phyloP scores from a whole-genome alignment of 1,140 invertebrate species.

The Bombus haemorrhoidalis region DNA sequence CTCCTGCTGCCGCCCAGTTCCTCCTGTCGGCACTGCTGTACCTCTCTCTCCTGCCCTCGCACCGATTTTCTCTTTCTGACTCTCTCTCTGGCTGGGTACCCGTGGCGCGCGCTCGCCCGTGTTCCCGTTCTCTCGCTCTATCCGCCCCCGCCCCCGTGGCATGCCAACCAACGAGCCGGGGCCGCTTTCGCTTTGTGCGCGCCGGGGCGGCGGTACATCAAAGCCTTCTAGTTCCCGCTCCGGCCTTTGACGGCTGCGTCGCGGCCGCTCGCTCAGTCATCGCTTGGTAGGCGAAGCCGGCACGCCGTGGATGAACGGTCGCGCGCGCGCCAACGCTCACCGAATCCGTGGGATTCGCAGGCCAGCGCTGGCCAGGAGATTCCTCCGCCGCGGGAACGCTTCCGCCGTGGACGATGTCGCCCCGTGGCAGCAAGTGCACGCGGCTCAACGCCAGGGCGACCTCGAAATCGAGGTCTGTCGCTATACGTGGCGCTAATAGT shows the following conservation, averaged over 20 bases:
- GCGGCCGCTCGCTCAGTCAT: conserved; percentile 80
- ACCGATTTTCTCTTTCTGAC: conserved; percentile 18
- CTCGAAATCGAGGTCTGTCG: not conserved
- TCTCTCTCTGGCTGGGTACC: conserved; percentile 40
- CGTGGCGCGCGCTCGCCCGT: conserved; percentile 43
- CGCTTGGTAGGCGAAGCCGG: conserved; percentile 78
- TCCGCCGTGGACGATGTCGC: conserved; percentile 58
- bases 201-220: conserved; percentile 81
- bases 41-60: not conserved
- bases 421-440: conserved; percentile 68
- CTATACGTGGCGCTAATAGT: conserved; percentile 15
- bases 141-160: conserved; percentile 68
- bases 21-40: not conserved
- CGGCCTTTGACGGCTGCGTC: conserved; percentile 81
- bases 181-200: conserved; percentile 81
- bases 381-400: not conserved
- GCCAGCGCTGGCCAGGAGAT: conserved; percentile 6
- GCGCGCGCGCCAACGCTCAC: conserved; percentile 52
- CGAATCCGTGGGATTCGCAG: conserved; percentile 53
- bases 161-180: conserved; percentile 76
- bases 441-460: conserved; percentile 60
- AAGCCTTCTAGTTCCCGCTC: conserved; percentile 80
- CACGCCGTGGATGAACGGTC: conserved; percentile 71
- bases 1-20: not conserved
- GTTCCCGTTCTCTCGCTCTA: conserved; percentile 64